These are phyloP conservation scores for Anser brachyrhynchus DNA, from an alignment of 2,113 vertebrate species.

Conservation along the genomic window DNA sequence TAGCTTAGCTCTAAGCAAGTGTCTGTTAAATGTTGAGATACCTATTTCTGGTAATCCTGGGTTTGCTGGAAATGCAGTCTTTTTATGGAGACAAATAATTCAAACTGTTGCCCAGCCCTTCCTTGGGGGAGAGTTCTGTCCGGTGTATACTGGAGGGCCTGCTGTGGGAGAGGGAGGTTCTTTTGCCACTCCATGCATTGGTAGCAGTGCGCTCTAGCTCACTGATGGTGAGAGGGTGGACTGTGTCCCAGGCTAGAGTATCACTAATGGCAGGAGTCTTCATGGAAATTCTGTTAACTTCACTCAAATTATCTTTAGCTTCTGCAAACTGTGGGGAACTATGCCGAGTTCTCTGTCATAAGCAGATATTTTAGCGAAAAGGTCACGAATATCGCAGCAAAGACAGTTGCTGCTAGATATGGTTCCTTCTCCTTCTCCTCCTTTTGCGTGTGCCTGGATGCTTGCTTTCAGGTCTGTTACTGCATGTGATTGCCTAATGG, in stretches of 20 bases:
- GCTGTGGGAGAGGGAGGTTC: background rate
- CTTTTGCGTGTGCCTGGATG: background rate
- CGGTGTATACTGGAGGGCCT: rapidly evolving
- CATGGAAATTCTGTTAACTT: background rate
- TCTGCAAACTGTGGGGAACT: background rate
- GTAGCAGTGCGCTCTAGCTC: rapidly evolving
- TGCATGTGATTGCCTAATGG: conserved; percentile 43
- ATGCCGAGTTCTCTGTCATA: background rate
- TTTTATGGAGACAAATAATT: background rate
- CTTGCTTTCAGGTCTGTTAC: conserved; percentile 41
- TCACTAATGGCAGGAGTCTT: background rate
- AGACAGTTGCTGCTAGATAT: background rate
- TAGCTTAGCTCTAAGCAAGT: background rate
- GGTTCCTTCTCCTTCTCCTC: background rate
- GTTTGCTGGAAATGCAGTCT: background rate
- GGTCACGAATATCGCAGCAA: background rate
- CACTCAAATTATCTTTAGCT: background rate
- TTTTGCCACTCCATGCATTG: background rate
- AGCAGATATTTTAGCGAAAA: background rate
- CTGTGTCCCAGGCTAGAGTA: background rate
- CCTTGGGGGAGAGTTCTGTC: background rate
- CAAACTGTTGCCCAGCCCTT: background rate
- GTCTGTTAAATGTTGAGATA: background rate
- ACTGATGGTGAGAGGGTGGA: background rate
- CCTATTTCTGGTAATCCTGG: background rate